Evolutionary conservation across 2,797 vertebrate species (phyloP), one percentile per base, ranked within the genome.

Genomic region (Falco novaeseelandiae): DNA sequence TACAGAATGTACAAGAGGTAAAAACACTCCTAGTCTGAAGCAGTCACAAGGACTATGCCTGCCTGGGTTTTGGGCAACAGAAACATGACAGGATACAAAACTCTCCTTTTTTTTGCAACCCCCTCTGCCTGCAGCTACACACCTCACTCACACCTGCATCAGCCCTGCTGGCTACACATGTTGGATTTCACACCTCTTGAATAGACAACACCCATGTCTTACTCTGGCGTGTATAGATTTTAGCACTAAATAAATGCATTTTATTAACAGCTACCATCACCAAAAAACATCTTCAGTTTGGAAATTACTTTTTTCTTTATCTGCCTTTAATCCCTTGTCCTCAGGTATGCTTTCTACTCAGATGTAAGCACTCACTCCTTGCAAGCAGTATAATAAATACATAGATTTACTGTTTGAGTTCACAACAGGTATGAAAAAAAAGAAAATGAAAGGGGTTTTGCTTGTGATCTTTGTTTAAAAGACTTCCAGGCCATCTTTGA

Each of bases 31-130:
- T 22, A 21, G 30, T 46, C 27, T 87, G 48, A 65, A 74, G 7
- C 6, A 8, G 16, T 57, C 51, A 55, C 51, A 55, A 80, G 46
- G 54, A 61, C 12, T 44, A 23, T 30, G 90, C 8, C 48, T 73
- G 38, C 8, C 12, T 65, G 9, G 52, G 90, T 87, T 32, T 55
- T 62, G 27, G n/a, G 14, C 14, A 54, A 67, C 23, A 59, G 42
- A 66, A 90, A 89, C 22, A 74, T 17, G 14, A 62, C 7, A 66
- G 17, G 22, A 67, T 49, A 21, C 21, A 72, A 87, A 62, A 44
- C 51, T 1, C 1, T 2, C 4, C 6, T 0, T 0, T 26, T 83
- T 90, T 86, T 87, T 65, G 52, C 21, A 69, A 8, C 15, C 2
- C 3, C 9, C 20, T 89, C 38, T 87, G 27, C 38, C 72, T 91